Percentiles rank a stretch among this genome's conserved stretches.
Conservation (phyloP, 2,797 vertebrate genomes). For the Acanthurus leucopareius region DNA sequence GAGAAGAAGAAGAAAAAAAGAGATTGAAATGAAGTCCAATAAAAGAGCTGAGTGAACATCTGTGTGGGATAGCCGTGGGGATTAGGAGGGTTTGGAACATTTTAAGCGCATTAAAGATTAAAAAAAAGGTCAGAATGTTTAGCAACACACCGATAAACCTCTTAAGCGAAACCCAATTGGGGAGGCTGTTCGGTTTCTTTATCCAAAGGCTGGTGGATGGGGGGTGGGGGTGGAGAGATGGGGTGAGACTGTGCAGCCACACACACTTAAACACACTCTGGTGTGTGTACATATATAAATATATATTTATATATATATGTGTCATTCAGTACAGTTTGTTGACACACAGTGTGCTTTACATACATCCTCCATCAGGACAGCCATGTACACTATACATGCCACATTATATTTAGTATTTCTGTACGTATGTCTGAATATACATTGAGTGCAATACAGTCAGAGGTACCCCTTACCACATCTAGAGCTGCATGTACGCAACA, state of each 20-base stretch:
- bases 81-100: conserved; percentile 88
- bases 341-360: conserved; percentile 19
- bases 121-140: conserved; percentile 91
- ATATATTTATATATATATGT: conserved; percentile 1
- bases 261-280: conserved; percentile 33
- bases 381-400: background rate
- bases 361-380: conserved; percentile 12
- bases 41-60: conserved; percentile 86
- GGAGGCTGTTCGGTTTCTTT: conserved; percentile 84
- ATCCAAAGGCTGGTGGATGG: conserved; percentile 78
- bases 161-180: conserved; percentile 88
- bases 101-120: conserved; percentile 91
- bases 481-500: conserved; percentile 33
- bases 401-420: conserved; percentile 22
- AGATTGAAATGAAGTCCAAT: conserved; percentile 83
- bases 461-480: conserved; percentile 37
- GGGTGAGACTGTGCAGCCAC: conserved; percentile 40
- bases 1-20: conserved; percentile 58
- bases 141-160: conserved; percentile 90
- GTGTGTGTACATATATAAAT: no score
- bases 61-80: conserved; percentile 86
- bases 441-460: conserved; percentile 4
- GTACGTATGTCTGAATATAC: background rate
- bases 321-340: conserved; percentile 24
- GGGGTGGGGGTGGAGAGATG: conserved; percentile 17